Conservation (phyloP, 1,140 invertebrate genomes). For the Drosophila takahashii region DNA sequence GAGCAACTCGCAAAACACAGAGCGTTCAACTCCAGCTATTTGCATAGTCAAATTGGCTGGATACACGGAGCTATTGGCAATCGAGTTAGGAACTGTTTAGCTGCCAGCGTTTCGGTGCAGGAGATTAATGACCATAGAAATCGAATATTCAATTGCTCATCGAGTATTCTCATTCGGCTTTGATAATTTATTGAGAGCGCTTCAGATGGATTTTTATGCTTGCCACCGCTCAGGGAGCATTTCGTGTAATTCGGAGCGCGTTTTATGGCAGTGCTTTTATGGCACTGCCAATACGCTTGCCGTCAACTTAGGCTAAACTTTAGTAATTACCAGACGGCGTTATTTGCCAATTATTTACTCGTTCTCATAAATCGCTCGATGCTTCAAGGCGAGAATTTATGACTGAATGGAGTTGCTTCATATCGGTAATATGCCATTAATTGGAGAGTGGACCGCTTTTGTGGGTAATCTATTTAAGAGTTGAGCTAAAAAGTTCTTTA, state of each 20-base stretch:
- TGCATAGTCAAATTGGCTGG: constrained; percentile 76
- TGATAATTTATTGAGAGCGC: constrained; percentile 78
- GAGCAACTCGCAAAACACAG: constrained; percentile 29
- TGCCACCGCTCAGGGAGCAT: constrained; percentile 1
- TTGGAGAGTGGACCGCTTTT: neutral
- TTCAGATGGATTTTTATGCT: constrained; percentile 70
- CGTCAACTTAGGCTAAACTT: constrained; percentile 72
- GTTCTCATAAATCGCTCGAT: constrained; percentile 21
- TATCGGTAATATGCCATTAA: constrained; percentile 13
- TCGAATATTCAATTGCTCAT: constrained; percentile 71
- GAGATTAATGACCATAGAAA: constrained; percentile 78
- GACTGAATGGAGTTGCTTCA: constrained; percentile 2
- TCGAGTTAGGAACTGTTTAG: constrained; percentile 48
- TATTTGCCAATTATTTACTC: constrained; percentile 69
- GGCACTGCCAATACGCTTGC: constrained; percentile 44
- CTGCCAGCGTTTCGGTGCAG: neutral
- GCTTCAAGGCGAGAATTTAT: constrained; percentile 31
- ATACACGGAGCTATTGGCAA: neutral
- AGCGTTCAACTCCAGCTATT: constrained; percentile 60
- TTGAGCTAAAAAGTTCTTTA: no score
- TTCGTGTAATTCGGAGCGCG: constrained; percentile 25
- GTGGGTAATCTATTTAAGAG: neutral
- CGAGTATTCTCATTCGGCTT: constrained; percentile 67
- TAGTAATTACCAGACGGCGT: constrained; percentile 71
- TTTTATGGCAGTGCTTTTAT: constrained; percentile 67